These are phyloP conservation scores for Melanotaenia duboulayi DNA, from an alignment of 2,113 vertebrate genomes.

Conservation along the genomic window DNA sequence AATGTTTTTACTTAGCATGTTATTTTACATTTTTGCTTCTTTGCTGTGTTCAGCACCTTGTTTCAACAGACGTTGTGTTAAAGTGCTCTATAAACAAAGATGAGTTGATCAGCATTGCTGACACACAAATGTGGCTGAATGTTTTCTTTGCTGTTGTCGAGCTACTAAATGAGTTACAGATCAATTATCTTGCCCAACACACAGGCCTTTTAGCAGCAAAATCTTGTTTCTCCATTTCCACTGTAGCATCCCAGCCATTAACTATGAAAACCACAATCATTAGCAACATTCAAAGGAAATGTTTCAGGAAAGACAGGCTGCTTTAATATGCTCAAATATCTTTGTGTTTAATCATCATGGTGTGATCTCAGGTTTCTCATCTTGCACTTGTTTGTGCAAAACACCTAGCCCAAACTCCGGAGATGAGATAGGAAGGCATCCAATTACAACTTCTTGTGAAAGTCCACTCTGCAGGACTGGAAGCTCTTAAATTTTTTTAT, in stretches of 20 bases:
- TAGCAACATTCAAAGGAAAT: slow-evolving; percentile 49
- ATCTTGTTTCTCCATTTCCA: slow-evolving; percentile 59
- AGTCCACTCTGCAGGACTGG: background rate
- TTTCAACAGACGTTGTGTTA: no score
- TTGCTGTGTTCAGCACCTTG: no score
- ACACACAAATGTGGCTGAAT: background rate
- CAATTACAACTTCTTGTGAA: no score
- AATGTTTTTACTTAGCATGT: no score
- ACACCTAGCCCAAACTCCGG: background rate
- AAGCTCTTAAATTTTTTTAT: background rate
- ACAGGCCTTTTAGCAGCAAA: slow-evolving; percentile 25
- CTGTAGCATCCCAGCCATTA: slow-evolving; percentile 40
- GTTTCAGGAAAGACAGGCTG: background rate
- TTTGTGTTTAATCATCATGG: background rate
- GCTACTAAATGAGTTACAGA: slow-evolving; percentile 56
- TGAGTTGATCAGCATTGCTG: background rate
- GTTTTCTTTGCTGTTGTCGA: slow-evolving; percentile 2
- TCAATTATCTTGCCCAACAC: slow-evolving; percentile 24
- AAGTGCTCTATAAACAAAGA: no score
- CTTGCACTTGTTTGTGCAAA: background rate
- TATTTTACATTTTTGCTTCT: no score
- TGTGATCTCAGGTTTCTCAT: background rate
- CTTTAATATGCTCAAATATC: background rate
- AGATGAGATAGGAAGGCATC: background rate
- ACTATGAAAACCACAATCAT: slow-evolving; percentile 23